Base-by-base conservation (phyloP, 2,113 vertebrate species). In the Psilopogon haemacephalus region DNA sequence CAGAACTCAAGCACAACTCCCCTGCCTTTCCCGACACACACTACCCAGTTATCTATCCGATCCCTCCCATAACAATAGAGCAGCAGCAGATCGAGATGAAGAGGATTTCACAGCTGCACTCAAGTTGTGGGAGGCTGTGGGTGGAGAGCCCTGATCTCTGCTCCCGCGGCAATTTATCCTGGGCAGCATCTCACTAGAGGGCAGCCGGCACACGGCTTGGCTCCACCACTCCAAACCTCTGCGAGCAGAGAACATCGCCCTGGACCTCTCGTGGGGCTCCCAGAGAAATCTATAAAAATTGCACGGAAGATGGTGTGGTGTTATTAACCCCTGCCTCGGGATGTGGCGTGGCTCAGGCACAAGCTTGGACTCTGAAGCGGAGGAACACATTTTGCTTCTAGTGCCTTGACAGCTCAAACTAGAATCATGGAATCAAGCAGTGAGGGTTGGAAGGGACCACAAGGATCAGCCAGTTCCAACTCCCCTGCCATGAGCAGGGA, bases 111-210 rank as follows among this genome's bases (percentile, higher is more conserved):
- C 6, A 4, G 6, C 11, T 46, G n/a, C n/a, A n/a, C 5, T 7
- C 14, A 38, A 21, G 0, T 9, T 23, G 9, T 3, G 15, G 7
- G 33, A 40, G 54, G 26, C 46, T 7, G 2, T 0, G 5, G 68
- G 28, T 6, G 38, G 9, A 28, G 5, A 18, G 30, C 26, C 0
- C 4, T 1, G 4, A 38, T 40, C 59, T n/a, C 52, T 0, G 1
- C 48, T 80, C 28, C 50, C 3, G 32, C 33, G 0, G 68, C 18
- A 54, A 71, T 5, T 58, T 55, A 26, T 8, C 6, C 40, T 0
- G 21, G 88, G 70, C 85, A 50, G 70, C 1, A 24, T 38, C 77
- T 96, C 96, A 90, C 95, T 88, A 96, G 96, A 94, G 96, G 96
- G 96, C 96, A 96, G 92, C 71, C 83, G 1, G 62, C 52, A 19